Conservation (phyloP, 2,888 invertebrate genomes). For the Spodoptera picta region DNA sequence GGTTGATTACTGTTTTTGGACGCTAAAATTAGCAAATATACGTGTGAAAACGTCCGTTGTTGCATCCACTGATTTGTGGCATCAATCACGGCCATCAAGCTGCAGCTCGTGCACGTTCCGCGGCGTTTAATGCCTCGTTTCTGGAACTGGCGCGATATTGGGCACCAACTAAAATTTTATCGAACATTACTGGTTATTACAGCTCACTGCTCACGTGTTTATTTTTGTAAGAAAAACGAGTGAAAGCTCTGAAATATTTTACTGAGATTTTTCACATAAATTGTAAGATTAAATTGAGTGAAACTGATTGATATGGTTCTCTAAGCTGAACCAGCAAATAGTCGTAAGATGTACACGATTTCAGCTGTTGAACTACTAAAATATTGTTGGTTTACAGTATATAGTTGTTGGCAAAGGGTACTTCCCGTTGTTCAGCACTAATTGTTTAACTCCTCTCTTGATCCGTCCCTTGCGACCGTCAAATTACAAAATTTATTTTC, state of each 20-base stretch:
- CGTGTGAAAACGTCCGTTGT: constrained; percentile 54
- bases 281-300: constrained; percentile 18
- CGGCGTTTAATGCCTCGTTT: constrained; percentile 24
- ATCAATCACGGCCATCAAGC: constrained; percentile 45
- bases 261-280: constrained; percentile 10
- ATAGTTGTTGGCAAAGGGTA: neutral
- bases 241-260: constrained; percentile 18
- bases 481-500: neutral
- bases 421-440: constrained; percentile 1
- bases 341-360: constrained; percentile 24
- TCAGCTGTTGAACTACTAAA: constrained; percentile 1
- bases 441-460: neutral
- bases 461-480: neutral
- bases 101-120: constrained; percentile 15
- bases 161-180: constrained; percentile 40
- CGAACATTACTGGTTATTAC: constrained; percentile 26
- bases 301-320: constrained; percentile 10
- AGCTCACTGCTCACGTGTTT: constrained; percentile 23
- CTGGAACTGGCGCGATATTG: constrained; percentile 25
- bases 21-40: constrained; percentile 61
- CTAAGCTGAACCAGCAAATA: constrained; percentile 13
- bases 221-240: constrained; percentile 28
- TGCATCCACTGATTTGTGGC: constrained; percentile 52
- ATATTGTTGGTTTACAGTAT: constrained; percentile 6
- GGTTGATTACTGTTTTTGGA: constrained; percentile 60